phyloP scores from a whole-genome alignment of 2,113 vertebrate genomes.

The Burhinus oedicnemus region DNA sequence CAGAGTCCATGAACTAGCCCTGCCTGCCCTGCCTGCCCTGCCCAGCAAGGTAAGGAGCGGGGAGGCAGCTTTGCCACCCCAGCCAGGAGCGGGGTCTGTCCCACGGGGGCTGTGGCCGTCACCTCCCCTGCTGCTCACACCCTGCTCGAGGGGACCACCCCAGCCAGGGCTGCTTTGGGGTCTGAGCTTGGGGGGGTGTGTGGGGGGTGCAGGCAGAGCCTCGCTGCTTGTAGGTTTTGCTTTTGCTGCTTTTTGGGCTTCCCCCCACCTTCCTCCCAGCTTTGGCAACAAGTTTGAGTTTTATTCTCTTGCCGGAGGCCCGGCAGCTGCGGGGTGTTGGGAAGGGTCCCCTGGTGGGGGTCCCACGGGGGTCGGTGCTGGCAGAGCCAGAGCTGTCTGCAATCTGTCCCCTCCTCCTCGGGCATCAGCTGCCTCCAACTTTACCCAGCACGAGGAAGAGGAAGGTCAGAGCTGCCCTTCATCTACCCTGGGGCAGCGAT shows the following conservation, averaged over 20 bases:
- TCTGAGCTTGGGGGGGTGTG: too few species aligned
- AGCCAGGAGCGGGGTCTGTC: neutral
- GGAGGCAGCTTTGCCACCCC: neutral
- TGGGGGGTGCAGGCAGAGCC: neutral
- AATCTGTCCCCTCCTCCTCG: neutral
- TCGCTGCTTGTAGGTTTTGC: accelerated
- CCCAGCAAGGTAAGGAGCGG: slow-evolving; percentile 30
- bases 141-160: neutral
- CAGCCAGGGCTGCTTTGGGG: neutral
- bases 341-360: neutral
- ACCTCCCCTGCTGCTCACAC: neutral
- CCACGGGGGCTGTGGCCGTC: neutral
- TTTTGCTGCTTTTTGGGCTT: accelerated
- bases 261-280: accelerated
- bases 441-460: neutral
- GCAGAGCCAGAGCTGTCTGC: neutral
- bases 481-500: neutral
- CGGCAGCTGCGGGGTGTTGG: neutral
- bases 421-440: neutral
- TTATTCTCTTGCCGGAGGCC: neutral
- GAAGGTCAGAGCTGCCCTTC: neutral
- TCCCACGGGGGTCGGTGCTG: neutral
- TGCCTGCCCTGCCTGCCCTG: neutral
- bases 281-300: neutral
- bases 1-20: slow-evolving; percentile 87